Evolutionary conservation across 2,888 invertebrate species (phyloP).

Genomic region (Mythimna ferrago): DNA sequence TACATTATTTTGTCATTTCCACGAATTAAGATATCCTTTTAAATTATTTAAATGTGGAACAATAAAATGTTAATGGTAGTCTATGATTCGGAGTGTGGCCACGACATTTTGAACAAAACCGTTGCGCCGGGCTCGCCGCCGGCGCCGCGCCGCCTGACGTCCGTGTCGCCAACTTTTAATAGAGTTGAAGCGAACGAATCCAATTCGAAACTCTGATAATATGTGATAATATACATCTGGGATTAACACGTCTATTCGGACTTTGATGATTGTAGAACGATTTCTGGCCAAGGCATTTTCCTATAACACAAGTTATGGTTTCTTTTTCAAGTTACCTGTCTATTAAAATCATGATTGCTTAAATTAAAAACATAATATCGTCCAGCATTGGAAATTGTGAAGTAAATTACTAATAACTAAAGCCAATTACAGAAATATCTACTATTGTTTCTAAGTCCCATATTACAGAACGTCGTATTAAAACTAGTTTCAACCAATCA

Average conservation of each 20-base stretch:
- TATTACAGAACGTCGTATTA: too few relatives aligned
- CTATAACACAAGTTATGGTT: neutral
- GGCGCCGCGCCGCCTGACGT: slow-evolving; percentile 47
- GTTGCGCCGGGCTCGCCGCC: slow-evolving; percentile 42
- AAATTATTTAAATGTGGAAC: slow-evolving; percentile 15
- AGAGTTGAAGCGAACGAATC: slow-evolving; percentile 75
- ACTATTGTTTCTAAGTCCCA: neutral
- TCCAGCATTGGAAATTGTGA: neutral
- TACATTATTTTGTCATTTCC: neutral
- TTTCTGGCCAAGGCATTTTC: neutral
- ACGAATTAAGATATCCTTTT: slow-evolving; percentile 2
- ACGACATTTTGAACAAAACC: slow-evolving; percentile 63
- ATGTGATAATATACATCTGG: slow-evolving; percentile 69
- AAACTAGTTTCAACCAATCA: too few relatives aligned
- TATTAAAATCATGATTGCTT: neutral
- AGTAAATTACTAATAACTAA: neutral
- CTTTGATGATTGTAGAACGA: neutral
- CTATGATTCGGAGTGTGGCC: slow-evolving; percentile 39
- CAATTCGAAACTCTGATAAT: slow-evolving; percentile 71
- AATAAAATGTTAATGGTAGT: slow-evolving; percentile 26
- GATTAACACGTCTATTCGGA: slow-evolving; percentile 51
- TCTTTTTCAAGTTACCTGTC: too few relatives aligned
- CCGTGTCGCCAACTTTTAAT: slow-evolving; percentile 75
- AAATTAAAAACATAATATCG: neutral
- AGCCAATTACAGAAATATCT: neutral